phyloP scores from a whole-genome alignment of 1,140 invertebrate genomes.

The Drosophila sucinea region DNA sequence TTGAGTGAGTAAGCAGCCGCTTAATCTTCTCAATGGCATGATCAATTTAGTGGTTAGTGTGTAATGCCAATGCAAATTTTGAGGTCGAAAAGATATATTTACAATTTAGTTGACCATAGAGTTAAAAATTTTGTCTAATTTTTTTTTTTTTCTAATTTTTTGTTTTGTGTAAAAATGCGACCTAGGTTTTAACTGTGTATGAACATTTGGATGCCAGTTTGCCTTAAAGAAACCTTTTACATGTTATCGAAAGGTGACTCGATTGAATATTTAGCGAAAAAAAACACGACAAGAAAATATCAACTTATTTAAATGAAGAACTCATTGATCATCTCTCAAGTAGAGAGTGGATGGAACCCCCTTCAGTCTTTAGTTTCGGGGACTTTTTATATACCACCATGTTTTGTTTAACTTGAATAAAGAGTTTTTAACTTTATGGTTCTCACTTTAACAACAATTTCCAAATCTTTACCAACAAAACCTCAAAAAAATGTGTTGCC shows the following conservation, averaged over 20 bases:
- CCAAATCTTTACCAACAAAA: slow-evolving; percentile 29
- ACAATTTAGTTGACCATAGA: background rate
- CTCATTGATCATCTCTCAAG: too few relatives aligned
- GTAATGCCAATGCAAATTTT: background rate
- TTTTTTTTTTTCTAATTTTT: too few relatives aligned
- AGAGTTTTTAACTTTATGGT: background rate
- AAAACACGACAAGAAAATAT: too few relatives aligned
- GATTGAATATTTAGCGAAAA: background rate
- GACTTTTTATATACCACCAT: too few relatives aligned
- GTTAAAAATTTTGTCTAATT: background rate
- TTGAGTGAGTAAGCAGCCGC: background rate
- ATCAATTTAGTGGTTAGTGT: background rate
- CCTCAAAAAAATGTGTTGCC: slow-evolving; percentile 35
- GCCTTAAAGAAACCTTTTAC: background rate
- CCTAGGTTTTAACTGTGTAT: background rate
- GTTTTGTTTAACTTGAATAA: background rate
- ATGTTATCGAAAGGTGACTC: background rate
- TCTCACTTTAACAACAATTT: slow-evolving; percentile 26
- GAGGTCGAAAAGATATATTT: background rate
- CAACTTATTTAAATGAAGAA: too few relatives aligned
- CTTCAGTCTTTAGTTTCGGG: too few relatives aligned
- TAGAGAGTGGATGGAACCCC: too few relatives aligned
- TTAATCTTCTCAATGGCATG: background rate
- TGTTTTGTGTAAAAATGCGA: background rate
- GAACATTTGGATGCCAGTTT: background rate